Base-by-base conservation (phyloP, 53 echinoderm and acorn worm genomes). In the Temnopleurus reevesii region DNA sequence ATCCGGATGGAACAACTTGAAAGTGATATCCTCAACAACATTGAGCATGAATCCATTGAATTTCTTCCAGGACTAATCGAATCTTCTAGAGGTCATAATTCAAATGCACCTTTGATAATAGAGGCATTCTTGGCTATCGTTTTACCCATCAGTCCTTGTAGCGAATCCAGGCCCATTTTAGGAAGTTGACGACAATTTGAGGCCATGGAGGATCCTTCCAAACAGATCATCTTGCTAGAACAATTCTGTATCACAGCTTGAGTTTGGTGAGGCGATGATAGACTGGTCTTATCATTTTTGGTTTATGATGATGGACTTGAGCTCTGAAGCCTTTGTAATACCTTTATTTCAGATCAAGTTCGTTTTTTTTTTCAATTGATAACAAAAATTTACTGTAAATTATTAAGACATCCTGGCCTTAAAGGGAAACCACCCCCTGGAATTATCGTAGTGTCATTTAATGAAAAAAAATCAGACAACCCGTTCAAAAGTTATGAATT, bases 171-270 rank as follows among this genome's bases (percentile, higher is more conserved):
- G 18, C 17, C 79, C 79, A 49, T 47, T 49, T 79, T 47, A 79
- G 79, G 79, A 79, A 79, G 79, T 79, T 79, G 79, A 49, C 23
- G 13, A 12, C 17, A 71, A 79, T 49, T 13, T 49, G 27, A 28
- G 28, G 47, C 49, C 8, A 28, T 7, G 38, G 19, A 47, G 26
- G 17, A 79, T 47, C 47, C 46, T 79, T 66, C 10, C 13, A 79
- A 79, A 79, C 15, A 49, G 30, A 18, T 79, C 29, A 5, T 47
- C 17, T 46, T 49, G 45, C 49, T 29, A 46, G 38, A 79, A 79
- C 46, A 49, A 49, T 51, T 46, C 36, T 49, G 5, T 13, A 36
- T 46, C 79, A 47, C 25, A 46, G 45, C 15, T 25, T 79, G 79
- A 38, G 27, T 79, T 17, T 79, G 47, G 29, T 79, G 29, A 27